phyloP scores from a whole-genome alignment of 2,888 invertebrate species.

The Tigriopus californicus region DNA sequence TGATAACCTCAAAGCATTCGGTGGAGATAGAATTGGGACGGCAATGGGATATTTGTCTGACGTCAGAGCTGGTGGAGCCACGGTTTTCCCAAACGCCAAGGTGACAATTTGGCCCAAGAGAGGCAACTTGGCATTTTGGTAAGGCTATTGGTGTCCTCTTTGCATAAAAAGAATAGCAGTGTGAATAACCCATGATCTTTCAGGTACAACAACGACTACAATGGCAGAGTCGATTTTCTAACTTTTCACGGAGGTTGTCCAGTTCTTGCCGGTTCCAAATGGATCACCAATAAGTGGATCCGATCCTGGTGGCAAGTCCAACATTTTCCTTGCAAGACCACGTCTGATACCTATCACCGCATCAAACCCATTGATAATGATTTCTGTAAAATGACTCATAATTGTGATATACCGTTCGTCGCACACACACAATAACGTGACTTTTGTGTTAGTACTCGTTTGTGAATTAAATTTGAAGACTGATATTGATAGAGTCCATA shows the following conservation, averaged over 20 bases:
- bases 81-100: conserved; percentile 35
- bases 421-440: no score
- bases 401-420: no score
- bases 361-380: no score
- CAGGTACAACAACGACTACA: conserved; percentile 28
- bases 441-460: no score
- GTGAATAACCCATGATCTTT: not conserved
- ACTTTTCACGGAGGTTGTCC: conserved; percentile 36
- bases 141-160: conserved; percentile 18
- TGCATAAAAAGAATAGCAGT: no score
- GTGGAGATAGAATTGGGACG: conserved; percentile 37
- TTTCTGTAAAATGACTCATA: no score
- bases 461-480: no score
- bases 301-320: not conserved
- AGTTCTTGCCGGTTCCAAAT: conserved; percentile 33
- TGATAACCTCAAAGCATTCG: not conserved
- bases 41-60: conserved; percentile 34
- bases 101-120: conserved; percentile 32
- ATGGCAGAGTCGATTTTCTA: conserved; percentile 32
- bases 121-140: conserved; percentile 36
- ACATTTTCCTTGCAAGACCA: no score
- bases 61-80: conserved; percentile 35
- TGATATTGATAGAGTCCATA: no score
- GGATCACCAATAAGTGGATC: conserved; percentile 25
- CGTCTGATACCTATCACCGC: no score